phyloP scores from a whole-genome alignment of 2,113 vertebrate species.

The Leptosomus discolor region DNA sequence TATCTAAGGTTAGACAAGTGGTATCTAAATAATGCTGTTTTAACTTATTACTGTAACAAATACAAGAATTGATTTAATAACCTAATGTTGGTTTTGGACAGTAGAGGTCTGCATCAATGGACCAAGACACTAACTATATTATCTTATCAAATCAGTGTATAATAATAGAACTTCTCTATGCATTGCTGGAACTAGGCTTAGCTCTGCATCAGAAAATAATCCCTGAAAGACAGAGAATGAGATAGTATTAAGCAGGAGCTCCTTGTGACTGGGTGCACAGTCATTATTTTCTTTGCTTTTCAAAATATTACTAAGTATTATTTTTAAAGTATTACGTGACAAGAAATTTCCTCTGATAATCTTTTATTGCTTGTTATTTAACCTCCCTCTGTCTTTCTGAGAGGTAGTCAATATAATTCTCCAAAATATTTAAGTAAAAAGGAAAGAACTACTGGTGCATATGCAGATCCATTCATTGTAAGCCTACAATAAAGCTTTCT shows the following conservation, averaged over 20 bases:
- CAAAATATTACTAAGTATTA: neutral
- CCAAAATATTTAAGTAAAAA: neutral
- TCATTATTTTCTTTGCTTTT: neutral
- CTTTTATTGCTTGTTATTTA: slow-evolving; percentile 14
- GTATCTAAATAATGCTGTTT: slow-evolving; percentile 38
- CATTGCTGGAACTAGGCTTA: neutral
- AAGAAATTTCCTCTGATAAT: neutral
- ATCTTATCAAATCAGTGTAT: slow-evolving; percentile 37
- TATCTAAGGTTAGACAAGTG: slow-evolving; percentile 38
- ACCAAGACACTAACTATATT: slow-evolving; percentile 33
- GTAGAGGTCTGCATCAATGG: slow-evolving; percentile 12
- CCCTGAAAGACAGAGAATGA: neutral
- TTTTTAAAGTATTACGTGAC: neutral
- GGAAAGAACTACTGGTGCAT: slow-evolving; percentile 5
- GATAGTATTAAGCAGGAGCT: neutral
- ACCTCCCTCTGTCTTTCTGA: neutral
- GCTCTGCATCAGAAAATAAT: neutral
- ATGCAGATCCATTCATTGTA: slow-evolving; percentile 49
- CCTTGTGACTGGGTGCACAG: neutral
- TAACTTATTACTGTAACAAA: slow-evolving; percentile 38
- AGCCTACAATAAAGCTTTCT: slow-evolving; percentile 32
- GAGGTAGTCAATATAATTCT: neutral
- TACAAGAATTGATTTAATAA: slow-evolving; percentile 31
- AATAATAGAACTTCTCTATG: slow-evolving; percentile 24
- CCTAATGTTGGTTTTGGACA: slow-evolving; percentile 46